Percentiles rank a stretch among this genome's conserved stretches.
These are phyloP conservation scores for Apteryx owenii DNA, from an alignment of 2,113 vertebrate species.

Conservation along the genomic window DNA sequence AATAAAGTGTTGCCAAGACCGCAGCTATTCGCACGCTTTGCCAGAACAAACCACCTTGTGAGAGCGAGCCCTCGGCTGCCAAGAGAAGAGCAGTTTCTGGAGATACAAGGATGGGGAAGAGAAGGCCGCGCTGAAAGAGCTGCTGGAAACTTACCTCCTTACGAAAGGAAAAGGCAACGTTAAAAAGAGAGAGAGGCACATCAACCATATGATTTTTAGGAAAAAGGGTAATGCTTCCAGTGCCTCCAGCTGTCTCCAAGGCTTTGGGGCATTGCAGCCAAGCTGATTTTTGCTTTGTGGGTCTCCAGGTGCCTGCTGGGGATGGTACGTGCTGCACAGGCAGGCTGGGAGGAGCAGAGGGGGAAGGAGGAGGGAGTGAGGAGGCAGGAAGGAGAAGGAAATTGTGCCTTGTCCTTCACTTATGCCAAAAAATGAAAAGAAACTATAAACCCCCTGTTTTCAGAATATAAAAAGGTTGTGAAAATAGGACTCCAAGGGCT, in stretches of 20 bases:
- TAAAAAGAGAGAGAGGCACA: not conserved
- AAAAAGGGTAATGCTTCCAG: not conserved
- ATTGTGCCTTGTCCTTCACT: conserved; percentile 11
- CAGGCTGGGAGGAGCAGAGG: not conserved
- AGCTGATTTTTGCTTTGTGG: not conserved
- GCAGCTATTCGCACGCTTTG: not conserved
- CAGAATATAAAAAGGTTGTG: conserved; percentile 65
- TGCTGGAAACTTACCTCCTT: not conserved
- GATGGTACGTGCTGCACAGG: not conserved
- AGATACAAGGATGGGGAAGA: not conserved
- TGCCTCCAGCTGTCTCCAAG: not conserved
- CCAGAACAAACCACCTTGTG: conserved; percentile 45
- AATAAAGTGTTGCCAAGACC: not conserved
- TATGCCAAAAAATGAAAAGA: conserved; percentile 45
- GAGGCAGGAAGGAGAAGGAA: not conserved
- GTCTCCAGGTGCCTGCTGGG: not conserved
- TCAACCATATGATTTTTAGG: not conserved
- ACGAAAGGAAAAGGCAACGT: accelerated
- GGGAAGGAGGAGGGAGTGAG: not conserved
- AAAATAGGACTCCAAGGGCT: conserved; percentile 55
- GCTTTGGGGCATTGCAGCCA: not conserved
- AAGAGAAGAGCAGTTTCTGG: conserved; percentile 14
- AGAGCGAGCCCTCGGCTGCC: conserved; percentile 32
- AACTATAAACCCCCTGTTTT: conserved; percentile 71
- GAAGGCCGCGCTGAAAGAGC: not conserved